Percentiles rank a stretch among this genome's conserved stretches.
phyloP scores from a whole-genome alignment of 2,797 vertebrate genomes.

The Notolabrus celidotus region DNA sequence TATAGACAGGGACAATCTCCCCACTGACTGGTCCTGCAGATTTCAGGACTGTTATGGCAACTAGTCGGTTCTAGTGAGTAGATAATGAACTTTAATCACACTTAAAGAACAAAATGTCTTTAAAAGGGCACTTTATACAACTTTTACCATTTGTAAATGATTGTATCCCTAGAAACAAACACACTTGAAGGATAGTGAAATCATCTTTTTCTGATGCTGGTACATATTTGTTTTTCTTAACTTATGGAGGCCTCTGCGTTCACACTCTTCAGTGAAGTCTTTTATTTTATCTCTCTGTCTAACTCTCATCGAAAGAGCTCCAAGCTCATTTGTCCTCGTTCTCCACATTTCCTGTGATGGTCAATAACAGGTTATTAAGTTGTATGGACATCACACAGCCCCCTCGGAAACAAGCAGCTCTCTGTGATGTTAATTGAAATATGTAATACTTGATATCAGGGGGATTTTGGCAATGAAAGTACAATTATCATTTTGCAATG shows the following conservation, averaged over 20 bases:
- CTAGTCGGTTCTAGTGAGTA: no score
- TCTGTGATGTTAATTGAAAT: slow-evolving; percentile 76
- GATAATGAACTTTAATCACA: no score
- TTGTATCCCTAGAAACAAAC: no score
- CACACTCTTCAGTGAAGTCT: not conserved
- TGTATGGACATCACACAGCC: slow-evolving; percentile 77
- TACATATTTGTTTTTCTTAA: not conserved
- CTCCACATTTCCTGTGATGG: slow-evolving; percentile 76
- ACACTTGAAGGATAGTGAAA: no score
- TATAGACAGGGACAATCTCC: no score
- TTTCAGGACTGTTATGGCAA: no score
- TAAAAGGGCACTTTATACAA: no score
- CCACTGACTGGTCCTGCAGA: not conserved
- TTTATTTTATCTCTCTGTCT: slow-evolving; percentile 36
- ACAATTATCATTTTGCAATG: slow-evolving; percentile 69
- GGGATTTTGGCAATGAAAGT: slow-evolving; percentile 70
- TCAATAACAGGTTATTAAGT: slow-evolving; percentile 74
- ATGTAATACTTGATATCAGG: slow-evolving; percentile 70
- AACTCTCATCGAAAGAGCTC: slow-evolving; percentile 38
- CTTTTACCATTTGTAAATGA: no score
- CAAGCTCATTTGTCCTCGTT: slow-evolving; percentile 66
- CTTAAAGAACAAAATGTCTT: no score
- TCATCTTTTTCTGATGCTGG: no score
- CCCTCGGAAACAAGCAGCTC: slow-evolving; percentile 80
- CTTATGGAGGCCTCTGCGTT: no score